These are phyloP conservation scores for Chrysodeixis includens DNA, from an alignment of 2,888 invertebrate genomes.

Conservation along the genomic window DNA sequence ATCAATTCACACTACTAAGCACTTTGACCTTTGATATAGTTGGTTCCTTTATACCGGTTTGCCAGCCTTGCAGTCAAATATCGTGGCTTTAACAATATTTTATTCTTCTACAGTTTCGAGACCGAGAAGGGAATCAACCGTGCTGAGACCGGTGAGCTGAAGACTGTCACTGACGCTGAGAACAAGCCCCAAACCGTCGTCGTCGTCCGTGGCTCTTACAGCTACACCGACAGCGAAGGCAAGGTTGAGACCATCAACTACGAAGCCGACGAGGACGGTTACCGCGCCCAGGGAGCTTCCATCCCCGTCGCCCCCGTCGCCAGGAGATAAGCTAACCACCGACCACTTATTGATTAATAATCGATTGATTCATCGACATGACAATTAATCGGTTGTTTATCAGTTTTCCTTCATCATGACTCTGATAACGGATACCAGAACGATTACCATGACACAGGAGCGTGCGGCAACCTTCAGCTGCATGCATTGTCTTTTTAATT, in stretches of 20 bases:
- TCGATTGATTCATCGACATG: background rate
- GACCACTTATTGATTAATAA: background rate
- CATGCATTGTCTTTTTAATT: conserved; percentile 48
- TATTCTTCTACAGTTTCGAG: conserved; percentile 70
- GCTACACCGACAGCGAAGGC: conserved; percentile 89
- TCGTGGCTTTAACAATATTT: background rate
- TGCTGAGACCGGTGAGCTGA: conserved; percentile 84
- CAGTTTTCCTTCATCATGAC: background rate
- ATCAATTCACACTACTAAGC: no score
- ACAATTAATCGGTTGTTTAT: conserved; percentile 4
- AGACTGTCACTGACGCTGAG: conserved; percentile 84
- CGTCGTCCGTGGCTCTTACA: conserved; percentile 90
- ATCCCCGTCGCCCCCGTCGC: conserved; percentile 82
- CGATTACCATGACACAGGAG: conserved; percentile 3
- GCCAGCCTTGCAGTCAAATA: background rate
- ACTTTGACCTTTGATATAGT: no score
- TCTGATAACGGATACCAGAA: conserved; percentile 3
- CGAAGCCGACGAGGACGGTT: conserved; percentile 91
- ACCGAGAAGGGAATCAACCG: conserved; percentile 88
- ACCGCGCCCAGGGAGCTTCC: conserved; percentile 90
- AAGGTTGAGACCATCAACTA: conserved; percentile 86
- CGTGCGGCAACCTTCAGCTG: background rate
- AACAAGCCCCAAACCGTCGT: conserved; percentile 88
- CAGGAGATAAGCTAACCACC: conserved; percentile 60
- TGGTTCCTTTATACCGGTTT: no score